Conservation (phyloP, 1,140 invertebrate genomes). For the Drosophila miranda region DNA sequence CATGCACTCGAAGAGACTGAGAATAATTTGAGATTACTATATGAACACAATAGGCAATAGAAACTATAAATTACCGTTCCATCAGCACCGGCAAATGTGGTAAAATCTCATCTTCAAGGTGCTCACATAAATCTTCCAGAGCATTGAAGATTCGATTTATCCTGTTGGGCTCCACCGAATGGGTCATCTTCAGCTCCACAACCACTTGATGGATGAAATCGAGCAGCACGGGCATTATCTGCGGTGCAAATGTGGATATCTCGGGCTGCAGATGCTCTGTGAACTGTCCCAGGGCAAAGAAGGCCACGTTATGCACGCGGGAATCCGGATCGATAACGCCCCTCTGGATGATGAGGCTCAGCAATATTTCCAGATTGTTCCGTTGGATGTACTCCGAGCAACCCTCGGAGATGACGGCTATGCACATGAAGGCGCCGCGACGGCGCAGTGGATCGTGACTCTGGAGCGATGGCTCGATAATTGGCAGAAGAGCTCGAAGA, state of each 20-base stretch:
- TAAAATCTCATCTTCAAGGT: conserved; percentile 88
- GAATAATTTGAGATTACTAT: no score
- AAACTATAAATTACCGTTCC: conserved; percentile 82
- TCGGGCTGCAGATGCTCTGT: conserved; percentile 90
- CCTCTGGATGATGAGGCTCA: conserved; percentile 86
- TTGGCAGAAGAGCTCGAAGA: conserved; percentile 86
- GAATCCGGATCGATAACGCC: conserved; percentile 87
- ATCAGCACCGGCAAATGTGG: conserved; percentile 89
- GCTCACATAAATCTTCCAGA: conserved; percentile 91
- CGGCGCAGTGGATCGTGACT: conserved; percentile 84
- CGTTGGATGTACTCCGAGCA: conserved; percentile 89
- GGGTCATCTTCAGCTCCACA: conserved; percentile 83
- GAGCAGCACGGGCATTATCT: conserved; percentile 89
- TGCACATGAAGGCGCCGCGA: conserved; percentile 88
- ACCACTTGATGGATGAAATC: conserved; percentile 87
- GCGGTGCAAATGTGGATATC: conserved; percentile 88
- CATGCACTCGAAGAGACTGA: conserved; percentile 85
- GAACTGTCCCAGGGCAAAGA: conserved; percentile 92
- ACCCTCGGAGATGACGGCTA: conserved; percentile 91
- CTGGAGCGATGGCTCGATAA: conserved; percentile 86
- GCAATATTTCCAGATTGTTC: conserved; percentile 88
- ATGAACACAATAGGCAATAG: not conserved
- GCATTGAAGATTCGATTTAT: conserved; percentile 91
- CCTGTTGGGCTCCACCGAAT: conserved; percentile 84
- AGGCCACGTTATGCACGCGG: conserved; percentile 87